Evolutionary conservation across 2,888 invertebrate genomes (phyloP), one percentile per base, ranked within the genome.

Genomic region (Lycia hirtaria): DNA sequence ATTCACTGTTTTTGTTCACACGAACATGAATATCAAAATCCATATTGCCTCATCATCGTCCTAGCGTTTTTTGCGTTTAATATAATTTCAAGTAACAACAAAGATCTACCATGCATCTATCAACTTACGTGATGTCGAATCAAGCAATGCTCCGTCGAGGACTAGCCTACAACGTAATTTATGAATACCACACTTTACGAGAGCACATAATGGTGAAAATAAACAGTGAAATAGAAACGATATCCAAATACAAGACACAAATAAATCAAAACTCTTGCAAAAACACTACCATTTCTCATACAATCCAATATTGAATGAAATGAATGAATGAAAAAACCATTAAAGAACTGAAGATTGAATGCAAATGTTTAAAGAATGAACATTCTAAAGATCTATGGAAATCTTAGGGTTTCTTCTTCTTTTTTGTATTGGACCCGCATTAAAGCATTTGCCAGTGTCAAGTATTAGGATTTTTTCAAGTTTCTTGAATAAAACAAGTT

Each of bases 251-350:
- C n/a, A n/a, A n/a, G n/a, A n/a, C 12, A 40, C 28, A 50, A 54
- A 35, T 37, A 54, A 32, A 24, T 37, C 14, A 47, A 68, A 69
- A 64, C 64, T 73, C 66, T 68, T 48, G 71, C 83, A 84, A 84
- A 81, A 85, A 84, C 83, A 87, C 85, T 85, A 89, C 86, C 85
- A 89, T 87, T 86, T 75, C 78, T 78, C 73, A 69, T 78, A 76
- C 33, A 10, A 57, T 71, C 69, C 70, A 74, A 65, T 40, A 64
- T 37, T 38, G 53, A 45, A 53, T 45, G 44, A 45, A 44, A n/a
- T 0, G 45, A 22, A 38, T 22, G 38, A 38, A 20, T 12, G 0
- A 22, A 10, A 2, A 4, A 3, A 14, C 10, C 7, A 12, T 10
- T 33, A 3, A 19, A n/a, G 24, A 17, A 44, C 6, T 10, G 1